Evolutionary conservation across 2,888 invertebrate genomes (phyloP), one percentile per base, ranked within the genome.

Genomic region (Acanthopleura granulata): DNA sequence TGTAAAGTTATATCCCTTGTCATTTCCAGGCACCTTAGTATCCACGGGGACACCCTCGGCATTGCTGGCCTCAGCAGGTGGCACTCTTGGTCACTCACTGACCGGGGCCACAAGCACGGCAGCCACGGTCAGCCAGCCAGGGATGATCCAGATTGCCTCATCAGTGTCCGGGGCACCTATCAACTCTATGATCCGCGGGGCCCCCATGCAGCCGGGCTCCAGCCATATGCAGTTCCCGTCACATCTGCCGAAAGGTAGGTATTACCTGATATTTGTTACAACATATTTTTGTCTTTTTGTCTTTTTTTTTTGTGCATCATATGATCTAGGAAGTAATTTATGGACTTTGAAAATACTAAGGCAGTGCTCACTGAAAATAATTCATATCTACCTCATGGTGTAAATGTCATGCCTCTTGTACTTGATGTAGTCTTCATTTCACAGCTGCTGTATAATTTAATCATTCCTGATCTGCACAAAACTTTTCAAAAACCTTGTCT

Each of bases 161-260:
- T 22, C 66, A 22, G 66, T 66, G 12, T 66, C 66, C 6, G 29
- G 22, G 15, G 16, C 66, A 6, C 66, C 66, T 3, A 22, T 66
- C 12, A 66, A 27, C 29, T 27, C 66, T 25, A 66, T 66, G 16
- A 66, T 66, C 12, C 22, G 66, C 6, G 29, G 27, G 29, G 66
- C 66, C 4, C 22, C 66, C 29, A 66, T 66, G 25, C 66, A 66
- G 29, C 25, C 66, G 6, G 66, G 27, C 3, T 22, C 27, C 6
- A 14, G 27, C 22, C 66, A 66, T 22, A 16, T 66, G 29, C 66
- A 66, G 66, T 66, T 66, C 25, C 66, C 66, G 4, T 66, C 66
- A 27, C 66, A 66, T 27, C 29, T 66, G 16, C 66, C 66, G 1
- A 22, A 27, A 66, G 66, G 66, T 66, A 66, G 25, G 1, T n/a